Base-by-base conservation (phyloP, 2,113 vertebrate species). In the Trichechus manatus region DNA sequence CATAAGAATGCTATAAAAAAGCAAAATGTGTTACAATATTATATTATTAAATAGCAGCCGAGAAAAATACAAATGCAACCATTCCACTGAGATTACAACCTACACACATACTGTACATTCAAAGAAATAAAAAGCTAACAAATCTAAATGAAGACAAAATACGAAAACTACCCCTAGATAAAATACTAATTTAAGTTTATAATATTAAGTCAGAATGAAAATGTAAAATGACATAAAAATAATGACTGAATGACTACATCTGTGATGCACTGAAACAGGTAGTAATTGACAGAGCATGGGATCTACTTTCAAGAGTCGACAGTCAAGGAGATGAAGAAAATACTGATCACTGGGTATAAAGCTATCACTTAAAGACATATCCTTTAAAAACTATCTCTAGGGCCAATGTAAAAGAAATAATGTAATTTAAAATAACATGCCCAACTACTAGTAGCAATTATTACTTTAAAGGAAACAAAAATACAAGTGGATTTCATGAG, bases 1-100 rank as follows among this genome's bases (percentile, higher is more conserved):
- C 87, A 95, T 87, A 95, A 93, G 66, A 95, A 79, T 29, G 94
- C 25, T 36, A 80, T 20, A 82, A 74, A 87, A 92, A 97, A 95
- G 44, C 53, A 94, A 89, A 94, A 92, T 42, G 15, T 70, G 36
- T 23, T 89, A 87, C 7, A 20, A 19, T 92, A 70, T 87, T 82
- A 56, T 14, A 75, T 59, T 79, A 86, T 61, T 79, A 94, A 93
- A 87, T 23, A 90, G 72, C 31, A 94, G 70, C 20, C 86, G 83
- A 96, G 11, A 70, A 87, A 84, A 94, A 36, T 87, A 31, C 50
- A 86, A 39, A 91, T 47, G 27, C 33, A 85, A 72, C 3, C 33
- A 89, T 59, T 42, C 33, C 86, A 83, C n/a, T 89, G 44, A 94
- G 92, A 92, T 75, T 44, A 88, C 91, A 72, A 94, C 68, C 72